Evolutionary conservation across 2,797 vertebrate genomes (phyloP).

Genomic region (Peromyscus attwateri): DNA sequence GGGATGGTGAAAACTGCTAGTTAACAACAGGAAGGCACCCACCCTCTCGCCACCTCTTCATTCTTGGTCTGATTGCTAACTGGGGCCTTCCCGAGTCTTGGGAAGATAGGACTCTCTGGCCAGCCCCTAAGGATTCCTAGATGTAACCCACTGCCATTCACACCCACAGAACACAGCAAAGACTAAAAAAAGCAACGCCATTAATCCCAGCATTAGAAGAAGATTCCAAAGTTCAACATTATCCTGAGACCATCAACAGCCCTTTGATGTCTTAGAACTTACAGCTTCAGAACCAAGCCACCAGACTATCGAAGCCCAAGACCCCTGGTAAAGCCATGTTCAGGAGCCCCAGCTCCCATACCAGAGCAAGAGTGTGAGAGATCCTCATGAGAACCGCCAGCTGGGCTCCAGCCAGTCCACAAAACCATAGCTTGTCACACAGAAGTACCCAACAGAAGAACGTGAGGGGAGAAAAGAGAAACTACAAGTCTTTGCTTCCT

Average conservation of each 20-base stretch:
- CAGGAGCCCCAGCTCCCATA: neutral
- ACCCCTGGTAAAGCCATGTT: neutral
- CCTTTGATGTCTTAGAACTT: neutral
- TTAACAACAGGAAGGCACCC: slow-evolving; percentile 39
- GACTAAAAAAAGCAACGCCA: neutral
- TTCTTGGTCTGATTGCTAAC: slow-evolving; percentile 68
- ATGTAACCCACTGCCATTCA: neutral
- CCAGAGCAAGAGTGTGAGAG: neutral
- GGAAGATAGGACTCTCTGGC: slow-evolving; percentile 7
- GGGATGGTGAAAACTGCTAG: slow-evolving; percentile 50
- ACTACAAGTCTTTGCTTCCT: neutral
- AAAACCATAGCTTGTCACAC: neutral
- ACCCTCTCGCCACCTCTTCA: slow-evolving; percentile 62
- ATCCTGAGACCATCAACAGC: neutral
- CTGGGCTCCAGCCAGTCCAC: neutral
- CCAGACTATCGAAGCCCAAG: neutral
- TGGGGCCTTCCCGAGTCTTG: slow-evolving; percentile 41
- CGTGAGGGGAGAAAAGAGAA: neutral
- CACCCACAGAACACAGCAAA: neutral
- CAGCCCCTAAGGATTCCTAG: neutral
- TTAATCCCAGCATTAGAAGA: neutral
- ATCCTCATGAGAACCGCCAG: neutral
- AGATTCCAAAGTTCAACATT: neutral
- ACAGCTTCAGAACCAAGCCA: neutral
- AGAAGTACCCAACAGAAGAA: neutral